A percentile compares a stretch with the other conserved stretches of the same genome.
These are phyloP conservation scores for Rhabdomys pumilio DNA, from an alignment of 2,797 vertebrate genomes.

Conservation along the genomic window DNA sequence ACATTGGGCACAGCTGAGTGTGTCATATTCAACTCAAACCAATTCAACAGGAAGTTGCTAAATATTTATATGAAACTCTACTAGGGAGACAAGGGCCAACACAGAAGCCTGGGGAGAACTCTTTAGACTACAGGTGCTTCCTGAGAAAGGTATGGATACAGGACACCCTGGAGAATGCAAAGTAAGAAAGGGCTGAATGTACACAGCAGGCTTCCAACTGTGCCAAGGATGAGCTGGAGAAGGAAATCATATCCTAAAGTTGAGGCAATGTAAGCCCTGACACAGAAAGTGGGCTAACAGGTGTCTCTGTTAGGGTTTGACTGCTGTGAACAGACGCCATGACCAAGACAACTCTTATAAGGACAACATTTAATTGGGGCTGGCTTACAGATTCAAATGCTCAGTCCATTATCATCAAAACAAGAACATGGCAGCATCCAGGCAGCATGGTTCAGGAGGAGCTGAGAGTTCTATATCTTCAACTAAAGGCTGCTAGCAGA, in stretches of 20 bases:
- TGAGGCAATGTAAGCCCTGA: neutral
- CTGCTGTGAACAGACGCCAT: no score
- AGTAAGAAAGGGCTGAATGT: neutral
- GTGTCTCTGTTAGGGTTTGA: no score
- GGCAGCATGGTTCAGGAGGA: no score
- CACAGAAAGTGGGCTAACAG: neutral
- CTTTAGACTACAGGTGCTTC: neutral
- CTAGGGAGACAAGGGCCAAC: neutral
- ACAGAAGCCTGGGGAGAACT: neutral
- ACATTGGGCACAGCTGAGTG: neutral
- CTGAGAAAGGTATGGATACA: neutral
- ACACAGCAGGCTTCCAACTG: neutral
- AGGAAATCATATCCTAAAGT: neutral
- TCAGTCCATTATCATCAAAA: no score
- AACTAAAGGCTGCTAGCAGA: no score
- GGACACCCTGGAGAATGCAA: neutral
- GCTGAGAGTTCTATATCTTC: no score
- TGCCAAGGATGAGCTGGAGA: conserved; percentile 17
- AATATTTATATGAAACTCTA: neutral
- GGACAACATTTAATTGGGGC: no score
- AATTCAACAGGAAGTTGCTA: conserved; percentile 32
- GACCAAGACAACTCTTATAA: no score
- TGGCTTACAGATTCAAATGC: no score
- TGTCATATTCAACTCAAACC: neutral
- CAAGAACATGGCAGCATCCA: no score